Conservation (phyloP, 2,113 vertebrate species). For the Sylvilagus bachmani region DNA sequence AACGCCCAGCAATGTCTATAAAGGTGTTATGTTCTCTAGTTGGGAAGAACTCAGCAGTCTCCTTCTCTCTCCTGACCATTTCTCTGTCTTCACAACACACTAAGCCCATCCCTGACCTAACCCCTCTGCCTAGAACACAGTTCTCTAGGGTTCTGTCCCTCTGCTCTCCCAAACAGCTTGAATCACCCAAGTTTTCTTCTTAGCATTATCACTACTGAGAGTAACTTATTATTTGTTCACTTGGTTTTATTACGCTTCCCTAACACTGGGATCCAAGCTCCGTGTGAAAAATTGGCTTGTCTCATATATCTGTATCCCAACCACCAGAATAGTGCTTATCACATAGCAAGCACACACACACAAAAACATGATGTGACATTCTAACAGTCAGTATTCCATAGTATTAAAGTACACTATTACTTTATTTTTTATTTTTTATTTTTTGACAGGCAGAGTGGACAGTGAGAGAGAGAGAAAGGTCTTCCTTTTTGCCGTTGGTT, state of each 20-base stretch:
- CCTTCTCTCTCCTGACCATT: background rate
- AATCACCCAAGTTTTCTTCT: slow-evolving; percentile 36
- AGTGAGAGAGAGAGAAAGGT: too few species aligned
- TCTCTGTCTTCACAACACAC: background rate
- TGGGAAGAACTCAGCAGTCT: background rate
- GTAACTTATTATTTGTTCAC: slow-evolving; percentile 26
- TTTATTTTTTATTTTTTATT: background rate
- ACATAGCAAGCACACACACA: background rate
- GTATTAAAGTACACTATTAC: background rate
- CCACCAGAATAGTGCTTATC: background rate
- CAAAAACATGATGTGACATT: background rate
- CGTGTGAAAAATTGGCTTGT: slow-evolving; percentile 1
- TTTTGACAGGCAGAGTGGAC: too few species aligned
- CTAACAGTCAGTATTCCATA: slow-evolving; percentile 5
- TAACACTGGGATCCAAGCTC: background rate
- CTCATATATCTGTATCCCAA: slow-evolving; percentile 19
- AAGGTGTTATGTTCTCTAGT: background rate
- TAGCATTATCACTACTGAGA: background rate
- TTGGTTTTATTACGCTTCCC: slow-evolving; percentile 35
- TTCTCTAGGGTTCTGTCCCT: background rate
- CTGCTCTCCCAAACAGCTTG: background rate
- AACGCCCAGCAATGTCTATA: background rate
- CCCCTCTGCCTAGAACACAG: background rate
- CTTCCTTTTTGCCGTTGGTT: too few species aligned
- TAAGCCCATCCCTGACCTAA: background rate